Base-by-base conservation (phyloP, 2,797 vertebrate genomes). In the Orestias chungarensis region DNA sequence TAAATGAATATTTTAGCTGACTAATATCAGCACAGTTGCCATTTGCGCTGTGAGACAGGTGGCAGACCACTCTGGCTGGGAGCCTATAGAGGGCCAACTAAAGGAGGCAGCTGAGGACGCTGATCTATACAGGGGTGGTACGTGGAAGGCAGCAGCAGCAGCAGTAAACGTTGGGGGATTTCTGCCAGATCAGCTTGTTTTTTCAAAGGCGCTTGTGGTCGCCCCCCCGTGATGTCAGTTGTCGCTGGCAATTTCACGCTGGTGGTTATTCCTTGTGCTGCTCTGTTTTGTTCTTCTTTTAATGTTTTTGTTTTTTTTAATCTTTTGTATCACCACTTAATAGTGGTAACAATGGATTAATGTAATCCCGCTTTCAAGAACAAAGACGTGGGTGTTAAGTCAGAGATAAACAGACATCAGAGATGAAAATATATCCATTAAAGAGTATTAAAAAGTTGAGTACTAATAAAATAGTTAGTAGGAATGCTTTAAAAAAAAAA, bases 41-140 rank as follows among this genome's bases (percentile, higher is more conserved):
- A 27, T 70, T 68, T 73, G 55, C 11, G 5, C 67, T 40, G 62
- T 42, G 55, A 61, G 42, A 71, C 87, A 85, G 88, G 82, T 89
- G 84, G 69, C 31, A 14, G 25, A n/a, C n/a, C 17, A 25, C 46
- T 75, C 69, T 82, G 75, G 70, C 69, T 47, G 70, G 64, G 46
- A 81, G 76, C 70, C 71, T 38, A 57, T 64, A 64, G 23, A 23
- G 29, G 59, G 64, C 61, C 50, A 61, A 44, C 67, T 72, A 47
- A 40, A n/a, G 33, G 75, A 40, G 35, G 35, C 79, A 70, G 69
- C 62, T 74, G 64, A 73, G 76, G 83, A 84, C 77, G 40, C 27
- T 38, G 66, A 74, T 73, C n/a, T 77, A 46, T 75, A 23, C 55
- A n/a, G n/a, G n/a, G n/a, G n/a, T n/a, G n/a, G n/a, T n/a, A n/a